These are phyloP conservation scores for Coracopsis vasa DNA, from an alignment of 2,113 vertebrate species.

Conservation along the genomic window DNA sequence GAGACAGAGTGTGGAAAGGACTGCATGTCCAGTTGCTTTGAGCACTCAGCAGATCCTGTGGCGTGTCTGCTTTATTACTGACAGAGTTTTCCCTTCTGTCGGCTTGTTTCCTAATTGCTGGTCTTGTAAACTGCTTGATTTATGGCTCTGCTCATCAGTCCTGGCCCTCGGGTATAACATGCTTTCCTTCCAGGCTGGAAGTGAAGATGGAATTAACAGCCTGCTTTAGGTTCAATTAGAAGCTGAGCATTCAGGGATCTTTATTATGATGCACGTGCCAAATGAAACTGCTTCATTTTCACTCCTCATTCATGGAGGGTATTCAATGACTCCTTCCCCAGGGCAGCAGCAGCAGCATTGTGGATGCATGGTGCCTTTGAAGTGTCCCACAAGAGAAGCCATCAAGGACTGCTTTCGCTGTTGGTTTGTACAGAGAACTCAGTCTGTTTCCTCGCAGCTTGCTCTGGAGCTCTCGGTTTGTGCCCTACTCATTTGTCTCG, in stretches of 20 bases:
- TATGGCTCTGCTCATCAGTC: constrained; percentile 68
- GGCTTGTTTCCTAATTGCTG: constrained; percentile 73
- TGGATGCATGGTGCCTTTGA: constrained; percentile 35
- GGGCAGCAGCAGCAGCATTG: not conserved
- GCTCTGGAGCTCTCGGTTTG: constrained; percentile 10
- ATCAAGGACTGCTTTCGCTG: not conserved
- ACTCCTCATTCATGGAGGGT: constrained; percentile 46
- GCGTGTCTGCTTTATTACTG: constrained; percentile 60
- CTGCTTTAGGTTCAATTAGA: constrained; percentile 65
- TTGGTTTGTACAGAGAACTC: constrained; percentile 13
- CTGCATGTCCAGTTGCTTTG: not conserved
- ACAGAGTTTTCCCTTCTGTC: constrained; percentile 54
- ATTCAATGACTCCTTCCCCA: constrained; percentile 20
- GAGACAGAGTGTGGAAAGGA: not conserved
- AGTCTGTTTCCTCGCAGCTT: not conserved
- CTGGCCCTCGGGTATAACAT: constrained; percentile 67
- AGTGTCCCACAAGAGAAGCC: constrained; percentile 49
- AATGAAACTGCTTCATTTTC: constrained; percentile 57
- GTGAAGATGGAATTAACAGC: constrained; percentile 74
- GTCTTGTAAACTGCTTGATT: constrained; percentile 77
- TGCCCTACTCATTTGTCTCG: not conserved
- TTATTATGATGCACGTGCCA: constrained; percentile 67
- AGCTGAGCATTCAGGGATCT: constrained; percentile 67
- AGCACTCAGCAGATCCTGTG: constrained; percentile 35
- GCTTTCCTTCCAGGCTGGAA: constrained; percentile 72